Percentiles rank a stretch among this genome's conserved stretches.
These are phyloP conservation scores for Neopelma chrysocephalum DNA, from an alignment of 2,797 vertebrate genomes.

Conservation along the genomic window DNA sequence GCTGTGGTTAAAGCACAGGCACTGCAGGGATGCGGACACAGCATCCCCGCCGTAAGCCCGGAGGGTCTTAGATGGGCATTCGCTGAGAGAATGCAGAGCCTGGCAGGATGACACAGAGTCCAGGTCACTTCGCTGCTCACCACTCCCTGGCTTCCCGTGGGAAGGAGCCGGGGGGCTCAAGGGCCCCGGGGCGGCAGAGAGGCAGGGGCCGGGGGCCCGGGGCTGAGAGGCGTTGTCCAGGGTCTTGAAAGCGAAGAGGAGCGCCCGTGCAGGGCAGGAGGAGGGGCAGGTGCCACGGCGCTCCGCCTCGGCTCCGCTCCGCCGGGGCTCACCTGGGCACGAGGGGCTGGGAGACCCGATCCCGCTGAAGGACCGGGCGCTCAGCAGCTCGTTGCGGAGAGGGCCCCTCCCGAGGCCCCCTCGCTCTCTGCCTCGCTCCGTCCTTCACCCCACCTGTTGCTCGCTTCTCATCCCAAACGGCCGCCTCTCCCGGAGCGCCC, in stretches of 20 bases:
- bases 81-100: not conserved
- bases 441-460: not conserved
- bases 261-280: not conserved
- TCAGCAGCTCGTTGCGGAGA: not conserved
- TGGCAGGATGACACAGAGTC: not conserved
- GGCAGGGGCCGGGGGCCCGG: not conserved
- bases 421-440: not conserved
- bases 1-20: not conserved
- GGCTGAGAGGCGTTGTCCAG: not conserved
- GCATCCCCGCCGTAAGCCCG: not conserved
- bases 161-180: not conserved
- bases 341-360: fast-evolving
- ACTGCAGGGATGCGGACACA: not conserved
- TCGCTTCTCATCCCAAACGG: not conserved
- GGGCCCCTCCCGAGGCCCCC: too few relatives aligned
- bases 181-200: too few relatives aligned
- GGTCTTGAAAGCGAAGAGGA: not conserved
- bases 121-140: not conserved
- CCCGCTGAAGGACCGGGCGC: too few relatives aligned
- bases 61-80: not conserved
- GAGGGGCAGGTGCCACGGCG: too few relatives aligned
- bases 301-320: not conserved
- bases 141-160: not conserved
- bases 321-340: not conserved
- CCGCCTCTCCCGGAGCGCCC: not conserved